Conservation (phyloP, 2,888 invertebrate species). For the Drosophila borborema region DNA sequence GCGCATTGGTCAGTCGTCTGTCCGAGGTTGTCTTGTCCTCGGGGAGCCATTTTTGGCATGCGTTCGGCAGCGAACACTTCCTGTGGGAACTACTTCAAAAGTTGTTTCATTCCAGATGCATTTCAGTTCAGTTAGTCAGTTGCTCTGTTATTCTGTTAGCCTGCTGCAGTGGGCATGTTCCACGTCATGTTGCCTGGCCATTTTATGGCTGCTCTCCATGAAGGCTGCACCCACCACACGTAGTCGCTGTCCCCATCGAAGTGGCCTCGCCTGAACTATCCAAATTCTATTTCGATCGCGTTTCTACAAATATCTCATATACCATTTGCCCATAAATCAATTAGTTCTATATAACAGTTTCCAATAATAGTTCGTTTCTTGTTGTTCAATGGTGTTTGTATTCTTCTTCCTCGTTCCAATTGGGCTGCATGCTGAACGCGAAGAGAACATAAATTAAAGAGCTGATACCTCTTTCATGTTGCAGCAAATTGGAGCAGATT, state of each 20-base stretch:
- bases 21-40: conserved; percentile 68
- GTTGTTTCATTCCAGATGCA: conserved; percentile 56
- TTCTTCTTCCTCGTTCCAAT: conserved; percentile 20
- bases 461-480: conserved; percentile 66
- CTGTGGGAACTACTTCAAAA: conserved; percentile 71
- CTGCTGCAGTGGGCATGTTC: conserved; percentile 32
- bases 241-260: conserved; percentile 2
- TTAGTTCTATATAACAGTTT: conserved; percentile 70
- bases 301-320: conserved; percentile 46
- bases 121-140: conserved; percentile 18
- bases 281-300: conserved; percentile 38
- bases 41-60: conserved; percentile 76
- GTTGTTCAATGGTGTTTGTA: conserved; percentile 2
- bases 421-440: conserved; percentile 48
- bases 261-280: conserved; percentile 13
- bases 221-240: conserved; percentile 57
- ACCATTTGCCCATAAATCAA: conserved; percentile 67
- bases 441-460: conserved; percentile 62
- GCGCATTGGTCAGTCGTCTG: conserved; percentile 46
- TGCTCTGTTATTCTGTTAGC: not conserved
- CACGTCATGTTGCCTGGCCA: conserved; percentile 52
- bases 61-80: conserved; percentile 75
- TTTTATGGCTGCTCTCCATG: conserved; percentile 44
- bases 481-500: conserved; percentile 58
- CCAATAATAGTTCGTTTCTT: conserved; percentile 9